Conservation (phyloP, 2,888 invertebrate genomes). For the Dryobotodes eremita region DNA sequence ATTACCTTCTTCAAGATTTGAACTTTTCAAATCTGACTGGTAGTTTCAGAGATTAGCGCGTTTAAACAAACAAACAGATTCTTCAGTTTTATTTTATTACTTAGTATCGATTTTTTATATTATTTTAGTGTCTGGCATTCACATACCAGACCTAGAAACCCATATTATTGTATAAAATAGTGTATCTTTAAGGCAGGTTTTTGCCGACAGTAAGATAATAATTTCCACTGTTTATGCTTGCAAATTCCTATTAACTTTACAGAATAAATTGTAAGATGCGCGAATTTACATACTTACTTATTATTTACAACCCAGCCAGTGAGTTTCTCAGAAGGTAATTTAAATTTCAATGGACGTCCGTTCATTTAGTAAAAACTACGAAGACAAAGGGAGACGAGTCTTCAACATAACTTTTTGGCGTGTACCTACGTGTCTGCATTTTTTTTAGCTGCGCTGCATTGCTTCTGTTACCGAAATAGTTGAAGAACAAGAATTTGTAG, state of each 20-base stretch:
- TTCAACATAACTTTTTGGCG: conserved; percentile 34
- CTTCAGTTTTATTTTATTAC: no score
- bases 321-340: conserved; percentile 63
- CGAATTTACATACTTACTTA: conserved; percentile 9
- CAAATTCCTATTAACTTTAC: conserved; percentile 21
- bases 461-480: conserved; percentile 27
- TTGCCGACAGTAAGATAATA: conserved; percentile 15
- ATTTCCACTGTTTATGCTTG: conserved; percentile 19
- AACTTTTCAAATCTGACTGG: no score
- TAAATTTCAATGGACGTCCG: conserved; percentile 67
- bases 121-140: conserved; percentile 9
- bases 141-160: conserved; percentile 9
- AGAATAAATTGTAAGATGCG: conserved; percentile 6
- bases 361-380: conserved; percentile 59
- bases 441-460: conserved; percentile 22
- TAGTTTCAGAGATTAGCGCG: no score
- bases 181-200: conserved; percentile 1
- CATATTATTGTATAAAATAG: conserved; percentile 13
- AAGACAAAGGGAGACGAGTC: conserved; percentile 58
- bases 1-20: no score
- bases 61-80: no score
- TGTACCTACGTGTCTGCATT: conserved; percentile 55
- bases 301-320: conserved; percentile 28
- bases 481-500: neutral
- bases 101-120: neutral